These are phyloP conservation scores for Octopus sinensis DNA, from an alignment of 1,140 invertebrate species.

Conservation along the genomic window DNA sequence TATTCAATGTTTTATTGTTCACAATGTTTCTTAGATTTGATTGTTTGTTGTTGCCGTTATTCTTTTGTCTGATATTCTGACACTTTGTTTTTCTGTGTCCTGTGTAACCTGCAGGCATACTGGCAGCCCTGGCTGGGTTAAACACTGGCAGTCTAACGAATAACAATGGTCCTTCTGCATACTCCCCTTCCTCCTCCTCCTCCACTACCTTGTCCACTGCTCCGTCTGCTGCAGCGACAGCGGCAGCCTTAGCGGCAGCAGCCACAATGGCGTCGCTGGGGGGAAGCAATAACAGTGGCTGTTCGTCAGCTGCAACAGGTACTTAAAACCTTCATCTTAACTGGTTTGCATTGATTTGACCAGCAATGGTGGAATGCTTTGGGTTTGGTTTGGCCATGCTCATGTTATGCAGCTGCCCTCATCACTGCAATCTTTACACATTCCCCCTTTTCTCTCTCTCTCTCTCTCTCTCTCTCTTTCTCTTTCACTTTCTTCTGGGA, in stretches of 20 bases:
- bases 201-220: slow-evolving; percentile 21
- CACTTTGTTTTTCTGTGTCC: background rate
- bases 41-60: background rate
- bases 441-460: background rate
- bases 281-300: slow-evolving; percentile 9
- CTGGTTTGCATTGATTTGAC: background rate
- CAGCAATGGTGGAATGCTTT: slow-evolving; percentile 11
- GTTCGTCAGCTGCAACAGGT: background rate
- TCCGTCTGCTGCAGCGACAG: slow-evolving; percentile 23
- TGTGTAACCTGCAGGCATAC: slow-evolving; percentile 22
- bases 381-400: slow-evolving; percentile 17
- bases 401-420: slow-evolving; percentile 15
- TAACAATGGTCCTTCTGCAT: background rate
- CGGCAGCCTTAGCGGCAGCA: slow-evolving; percentile 19
- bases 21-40: background rate
- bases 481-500: too few relatives aligned
- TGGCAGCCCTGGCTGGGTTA: slow-evolving; percentile 27
- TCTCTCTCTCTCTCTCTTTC: background rate
- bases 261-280: slow-evolving; percentile 16
- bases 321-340: slow-evolving; percentile 2
- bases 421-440: slow-evolving; percentile 9
- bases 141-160: slow-evolving; percentile 21
- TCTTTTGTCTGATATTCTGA: background rate
- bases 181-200: background rate
- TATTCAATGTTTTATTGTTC: background rate